These are phyloP conservation scores for Virgularia gustaviana DNA, from an alignment of 92 coral and sea anemone species.

Conservation along the genomic window DNA sequence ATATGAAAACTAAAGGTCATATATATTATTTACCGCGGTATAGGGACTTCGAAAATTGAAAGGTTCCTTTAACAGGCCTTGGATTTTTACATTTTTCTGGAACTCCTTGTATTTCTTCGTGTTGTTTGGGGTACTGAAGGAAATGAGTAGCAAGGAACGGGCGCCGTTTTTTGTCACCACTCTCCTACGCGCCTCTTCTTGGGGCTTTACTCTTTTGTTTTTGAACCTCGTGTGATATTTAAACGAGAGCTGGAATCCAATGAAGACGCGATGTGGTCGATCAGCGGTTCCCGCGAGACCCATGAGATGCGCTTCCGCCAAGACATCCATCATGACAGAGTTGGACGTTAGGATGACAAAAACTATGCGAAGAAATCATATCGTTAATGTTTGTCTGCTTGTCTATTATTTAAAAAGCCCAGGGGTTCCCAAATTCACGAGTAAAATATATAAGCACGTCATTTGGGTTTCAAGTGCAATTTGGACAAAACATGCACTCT, in stretches of 20 bases:
- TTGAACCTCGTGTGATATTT: not conserved
- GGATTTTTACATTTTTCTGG: not conserved
- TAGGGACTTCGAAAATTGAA: no score
- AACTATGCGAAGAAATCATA: not conserved
- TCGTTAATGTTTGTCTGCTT: no score
- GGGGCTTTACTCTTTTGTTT: not conserved
- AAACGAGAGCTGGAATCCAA: constrained; percentile 19
- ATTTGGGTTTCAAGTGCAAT: no score
- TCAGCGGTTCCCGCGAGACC: not conserved
- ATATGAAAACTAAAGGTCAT: no score
- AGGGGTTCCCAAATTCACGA: no score
- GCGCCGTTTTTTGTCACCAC: not conserved
- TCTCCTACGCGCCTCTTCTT: not conserved
- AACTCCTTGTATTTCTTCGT: constrained; percentile 1
- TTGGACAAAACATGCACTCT: no score
- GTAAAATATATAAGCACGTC: no score
- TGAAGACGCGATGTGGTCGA: constrained; percentile 19
- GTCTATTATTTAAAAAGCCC: not conserved
- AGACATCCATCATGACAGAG: not conserved
- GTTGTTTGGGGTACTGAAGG: not conserved
- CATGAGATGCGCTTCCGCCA: constrained; percentile 3
- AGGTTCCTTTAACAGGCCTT: constrained; percentile 3
- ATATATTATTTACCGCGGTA: no score
- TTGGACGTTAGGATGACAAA: constrained; percentile 15
- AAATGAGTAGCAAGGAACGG: constrained; percentile 12